Percentiles rank a stretch among this genome's conserved stretches.
Conservation (phyloP, 2,888 invertebrate species). For the Muschampia plurimacula region DNA sequence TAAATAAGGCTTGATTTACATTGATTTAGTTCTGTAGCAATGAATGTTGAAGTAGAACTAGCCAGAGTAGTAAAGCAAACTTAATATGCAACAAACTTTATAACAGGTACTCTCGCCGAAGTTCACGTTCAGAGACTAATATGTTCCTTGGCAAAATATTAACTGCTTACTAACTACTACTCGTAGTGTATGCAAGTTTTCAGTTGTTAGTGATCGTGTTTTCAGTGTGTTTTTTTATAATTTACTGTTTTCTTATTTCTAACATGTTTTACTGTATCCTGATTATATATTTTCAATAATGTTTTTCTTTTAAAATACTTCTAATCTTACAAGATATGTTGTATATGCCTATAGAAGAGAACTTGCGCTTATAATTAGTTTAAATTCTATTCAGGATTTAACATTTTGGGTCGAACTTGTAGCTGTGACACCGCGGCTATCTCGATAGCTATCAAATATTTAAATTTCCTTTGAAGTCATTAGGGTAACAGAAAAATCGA, state of each 20-base stretch:
- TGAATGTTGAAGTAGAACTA: background rate
- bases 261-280: background rate
- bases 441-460: background rate
- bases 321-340: no score
- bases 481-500: background rate
- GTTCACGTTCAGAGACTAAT: background rate
- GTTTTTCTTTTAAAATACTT: no score
- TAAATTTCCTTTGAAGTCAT: background rate
- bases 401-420: background rate
- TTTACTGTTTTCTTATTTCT: background rate
- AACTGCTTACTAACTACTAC: background rate
- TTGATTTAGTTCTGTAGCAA: slow-evolving; percentile 51
- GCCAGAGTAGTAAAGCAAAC: background rate
- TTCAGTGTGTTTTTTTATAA: background rate
- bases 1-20: slow-evolving; percentile 56
- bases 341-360: no score
- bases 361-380: no score
- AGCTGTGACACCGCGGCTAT: background rate
- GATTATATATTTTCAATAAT: no score
- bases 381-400: background rate
- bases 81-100: slow-evolving; percentile 10
- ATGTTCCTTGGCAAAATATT: background rate
- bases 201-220: background rate
- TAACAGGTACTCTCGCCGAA: slow-evolving; percentile 3
- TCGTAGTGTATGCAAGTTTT: background rate